Conservation (phyloP, 2,888 invertebrate species). For the Sarcophaga rosellei region DNA sequence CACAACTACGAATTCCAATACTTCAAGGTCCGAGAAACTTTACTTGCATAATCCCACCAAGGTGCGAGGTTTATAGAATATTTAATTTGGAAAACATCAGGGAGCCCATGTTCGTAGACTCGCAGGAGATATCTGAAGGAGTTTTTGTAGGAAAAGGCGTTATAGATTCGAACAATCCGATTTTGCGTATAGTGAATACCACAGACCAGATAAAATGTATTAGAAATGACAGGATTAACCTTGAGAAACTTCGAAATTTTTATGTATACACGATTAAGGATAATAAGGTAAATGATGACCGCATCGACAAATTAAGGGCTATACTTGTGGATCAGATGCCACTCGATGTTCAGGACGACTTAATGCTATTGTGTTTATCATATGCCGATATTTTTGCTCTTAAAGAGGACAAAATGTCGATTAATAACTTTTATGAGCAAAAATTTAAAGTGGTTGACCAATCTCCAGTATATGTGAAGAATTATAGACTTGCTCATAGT, state of each 20-base stretch:
- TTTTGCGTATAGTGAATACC: constrained; percentile 12
- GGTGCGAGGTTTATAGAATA: constrained; percentile 29
- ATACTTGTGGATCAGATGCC: neutral
- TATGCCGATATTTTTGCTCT: constrained; percentile 29
- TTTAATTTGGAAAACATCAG: constrained; percentile 8
- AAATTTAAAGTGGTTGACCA: too few species aligned
- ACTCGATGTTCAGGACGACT: neutral
- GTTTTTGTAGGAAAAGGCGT: constrained; percentile 23
- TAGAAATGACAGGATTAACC: neutral
- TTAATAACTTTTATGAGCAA: neutral
- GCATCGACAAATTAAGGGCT: neutral
- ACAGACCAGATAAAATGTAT: constrained; percentile 19
- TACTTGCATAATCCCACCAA: constrained; percentile 20
- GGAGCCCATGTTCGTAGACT: constrained; percentile 31
- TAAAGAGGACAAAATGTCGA: constrained; percentile 6
- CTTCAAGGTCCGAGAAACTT: constrained; percentile 4
- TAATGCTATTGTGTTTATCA: constrained; percentile 1
- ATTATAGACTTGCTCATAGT: too few species aligned
- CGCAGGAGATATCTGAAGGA: neutral
- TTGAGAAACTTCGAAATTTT: neutral
- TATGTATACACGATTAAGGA: neutral
- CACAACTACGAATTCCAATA: constrained; percentile 12
- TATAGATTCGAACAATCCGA: constrained; percentile 2
- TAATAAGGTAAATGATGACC: neutral
- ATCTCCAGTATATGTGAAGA: too few species aligned